Evolutionary conservation across 2,113 vertebrate genomes (phyloP), one percentile per base, ranked within the genome.

Genomic region (Nipponia nippon): DNA sequence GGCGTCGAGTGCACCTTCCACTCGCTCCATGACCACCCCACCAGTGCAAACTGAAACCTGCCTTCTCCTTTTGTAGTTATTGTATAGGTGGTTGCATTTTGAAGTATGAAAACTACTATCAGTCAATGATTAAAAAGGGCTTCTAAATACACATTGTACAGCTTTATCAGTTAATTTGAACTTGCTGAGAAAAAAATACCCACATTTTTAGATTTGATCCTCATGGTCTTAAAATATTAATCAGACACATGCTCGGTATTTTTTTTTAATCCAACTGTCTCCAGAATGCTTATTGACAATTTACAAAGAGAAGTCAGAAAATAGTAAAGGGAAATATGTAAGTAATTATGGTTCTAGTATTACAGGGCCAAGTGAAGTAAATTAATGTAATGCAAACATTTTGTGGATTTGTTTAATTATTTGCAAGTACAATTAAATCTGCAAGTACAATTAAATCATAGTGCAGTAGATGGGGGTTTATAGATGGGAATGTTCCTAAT

Each of bases 211-310:
- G 72, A 96, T 97, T 97, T 97, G 93, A 98, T 98, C 96, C 90
- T 97, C 89, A 96, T 85, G 83, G 95, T 97, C 97, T 98, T 98
- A 96, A 98, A 98, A 98, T 98, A 98, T 98, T 98, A 98, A 98
- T 98, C 95, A 97, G 97, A 97, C 97, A 98, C 97, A 97, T 98
- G 97, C 96, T 98, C 5, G 0, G 19, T 70, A 12, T 75, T 94
- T 97, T 92, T 97, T 97, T 96, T 97, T 85, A 92, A 98, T 97
- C 96, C 95, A 98, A 94, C 95, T 97, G 94, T 97, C 97, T 97
- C 95, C 93, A 97, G 95, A 97, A 98, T 94, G 91, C 97, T 98
- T 98, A 98, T 95, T 98, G 98, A 97, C 97, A 97, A 97, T 97
- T 97, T 97, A 97, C 87, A 97, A 96, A 97, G 96, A 97, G 95